These are phyloP conservation scores for Limenitis camilla DNA, from an alignment of 2,888 invertebrate species.

Conservation along the genomic window DNA sequence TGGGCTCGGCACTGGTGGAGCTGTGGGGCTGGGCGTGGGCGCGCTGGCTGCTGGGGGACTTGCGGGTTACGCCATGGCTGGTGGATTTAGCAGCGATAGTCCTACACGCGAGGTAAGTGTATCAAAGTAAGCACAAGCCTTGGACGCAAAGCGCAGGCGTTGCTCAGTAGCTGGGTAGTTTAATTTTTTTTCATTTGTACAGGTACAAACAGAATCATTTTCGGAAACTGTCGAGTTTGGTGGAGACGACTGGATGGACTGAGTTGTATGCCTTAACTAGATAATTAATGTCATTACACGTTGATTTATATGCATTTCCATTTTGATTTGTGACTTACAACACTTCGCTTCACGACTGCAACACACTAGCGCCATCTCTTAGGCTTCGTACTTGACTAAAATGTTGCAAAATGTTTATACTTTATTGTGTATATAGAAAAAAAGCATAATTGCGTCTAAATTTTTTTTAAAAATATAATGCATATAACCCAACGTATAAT, in stretches of 20 bases:
- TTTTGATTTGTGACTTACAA: too few relatives aligned
- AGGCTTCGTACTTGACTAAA: too few relatives aligned
- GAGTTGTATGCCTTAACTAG: constrained; percentile 20
- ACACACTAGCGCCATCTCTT: too few relatives aligned
- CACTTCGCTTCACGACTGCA: too few relatives aligned
- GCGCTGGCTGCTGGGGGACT: constrained; percentile 70
- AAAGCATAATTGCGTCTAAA: too few relatives aligned
- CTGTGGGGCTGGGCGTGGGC: constrained; percentile 71
- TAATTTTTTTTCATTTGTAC: constrained; percentile 12
- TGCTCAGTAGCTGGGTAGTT: background rate
- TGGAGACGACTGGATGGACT: constrained; percentile 57
- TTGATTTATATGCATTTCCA: background rate
- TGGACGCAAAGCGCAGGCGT: too few relatives aligned
- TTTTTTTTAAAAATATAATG: too few relatives aligned
- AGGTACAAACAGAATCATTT: constrained; percentile 38
- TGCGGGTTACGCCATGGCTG: constrained; percentile 73
- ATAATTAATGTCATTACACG: background rate
- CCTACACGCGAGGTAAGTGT: constrained; percentile 41
- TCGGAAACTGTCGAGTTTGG: constrained; percentile 45
- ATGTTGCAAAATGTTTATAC: too few relatives aligned
- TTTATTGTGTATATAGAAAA: too few relatives aligned
- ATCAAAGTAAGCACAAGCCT: background rate
- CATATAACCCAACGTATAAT: too few relatives aligned
- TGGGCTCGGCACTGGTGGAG: constrained; percentile 58
- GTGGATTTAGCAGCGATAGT: constrained; percentile 56